Evolutionary conservation across 1,140 invertebrate species (phyloP).

Genomic region (Linepithema humile): DNA sequence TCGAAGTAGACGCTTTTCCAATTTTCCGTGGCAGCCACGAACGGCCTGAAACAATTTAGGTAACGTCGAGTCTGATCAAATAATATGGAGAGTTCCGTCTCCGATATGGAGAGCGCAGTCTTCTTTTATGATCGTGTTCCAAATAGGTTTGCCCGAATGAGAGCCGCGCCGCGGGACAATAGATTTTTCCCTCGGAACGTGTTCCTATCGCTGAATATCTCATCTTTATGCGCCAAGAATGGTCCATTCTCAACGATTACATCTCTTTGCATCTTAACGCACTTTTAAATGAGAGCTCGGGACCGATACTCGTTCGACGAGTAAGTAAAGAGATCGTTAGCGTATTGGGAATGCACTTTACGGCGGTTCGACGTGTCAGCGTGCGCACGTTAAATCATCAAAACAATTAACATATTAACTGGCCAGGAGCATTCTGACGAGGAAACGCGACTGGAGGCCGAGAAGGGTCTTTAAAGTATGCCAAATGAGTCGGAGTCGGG

Average conservation of each 20-base stretch:
- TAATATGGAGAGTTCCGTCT: constrained; percentile 66
- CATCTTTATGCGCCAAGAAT: not conserved
- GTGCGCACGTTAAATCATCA: constrained; percentile 11
- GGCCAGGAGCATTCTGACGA: not conserved
- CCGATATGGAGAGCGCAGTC: constrained; percentile 68
- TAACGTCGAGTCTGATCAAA: constrained; percentile 69
- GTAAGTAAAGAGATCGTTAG: constrained; percentile 14
- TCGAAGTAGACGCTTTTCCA: constrained; percentile 65
- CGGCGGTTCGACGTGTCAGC: not conserved
- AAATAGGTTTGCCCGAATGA: constrained; percentile 70
- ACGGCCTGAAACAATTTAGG: constrained; percentile 70
- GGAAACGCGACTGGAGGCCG: not conserved
- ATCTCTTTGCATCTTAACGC: not conserved
- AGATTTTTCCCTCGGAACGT: constrained; percentile 59
- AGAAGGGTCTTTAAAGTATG: constrained; percentile 40
- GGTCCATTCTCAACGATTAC: constrained; percentile 20
- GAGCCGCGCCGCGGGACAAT: constrained; percentile 60
- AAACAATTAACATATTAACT: constrained; percentile 53
- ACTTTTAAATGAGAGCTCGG: constrained; percentile 28
- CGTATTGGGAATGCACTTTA: not conserved
- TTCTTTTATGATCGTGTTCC: constrained; percentile 71
- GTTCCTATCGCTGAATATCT: constrained; percentile 25
- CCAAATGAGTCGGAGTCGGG: constrained; percentile 39
- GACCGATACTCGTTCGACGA: not conserved
- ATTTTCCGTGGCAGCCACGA: constrained; percentile 73